phyloP scores from a whole-genome alignment of 2,888 invertebrate species.

The Mimumesa dahlbomi region DNA sequence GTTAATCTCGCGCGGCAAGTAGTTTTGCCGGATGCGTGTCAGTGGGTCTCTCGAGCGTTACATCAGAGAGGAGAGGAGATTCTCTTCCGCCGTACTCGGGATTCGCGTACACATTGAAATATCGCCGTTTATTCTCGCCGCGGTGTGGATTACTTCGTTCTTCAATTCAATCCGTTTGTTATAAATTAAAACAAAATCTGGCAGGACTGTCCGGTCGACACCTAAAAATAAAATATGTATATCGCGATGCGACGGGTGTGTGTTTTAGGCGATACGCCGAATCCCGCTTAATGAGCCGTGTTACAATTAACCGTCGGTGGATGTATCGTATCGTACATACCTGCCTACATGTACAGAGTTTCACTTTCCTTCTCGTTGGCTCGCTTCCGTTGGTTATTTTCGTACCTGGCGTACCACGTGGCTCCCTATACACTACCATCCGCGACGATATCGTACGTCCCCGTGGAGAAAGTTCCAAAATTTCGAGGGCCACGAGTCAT shows the following conservation, averaged over 20 bases:
- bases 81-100: slow-evolving; percentile 70
- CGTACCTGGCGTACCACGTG: slow-evolving; percentile 54
- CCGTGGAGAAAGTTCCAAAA: slow-evolving; percentile 65
- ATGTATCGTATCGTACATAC: slow-evolving; percentile 19
- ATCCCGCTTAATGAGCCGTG: slow-evolving; percentile 42
- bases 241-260: no score
- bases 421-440: slow-evolving; percentile 11
- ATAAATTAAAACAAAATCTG: background rate
- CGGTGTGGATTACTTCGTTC: no score
- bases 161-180: no score
- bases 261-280: slow-evolving; percentile 7
- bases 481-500: slow-evolving; percentile 48
- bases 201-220: background rate
- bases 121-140: no score
- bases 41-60: slow-evolving; percentile 72
- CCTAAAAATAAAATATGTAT: slow-evolving; percentile 30
- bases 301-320: slow-evolving; percentile 50
- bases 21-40: slow-evolving; percentile 67
- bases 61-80: slow-evolving; percentile 71
- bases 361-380: slow-evolving; percentile 68
- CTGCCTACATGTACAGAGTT: slow-evolving; percentile 45
- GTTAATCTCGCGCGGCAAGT: slow-evolving; percentile 26
- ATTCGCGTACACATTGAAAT: slow-evolving; percentile 33
- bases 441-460: slow-evolving; percentile 33
- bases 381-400: slow-evolving; percentile 66